These are phyloP conservation scores for Podabrus alpinus DNA, from an alignment of 2,888 invertebrate genomes.

Conservation along the genomic window DNA sequence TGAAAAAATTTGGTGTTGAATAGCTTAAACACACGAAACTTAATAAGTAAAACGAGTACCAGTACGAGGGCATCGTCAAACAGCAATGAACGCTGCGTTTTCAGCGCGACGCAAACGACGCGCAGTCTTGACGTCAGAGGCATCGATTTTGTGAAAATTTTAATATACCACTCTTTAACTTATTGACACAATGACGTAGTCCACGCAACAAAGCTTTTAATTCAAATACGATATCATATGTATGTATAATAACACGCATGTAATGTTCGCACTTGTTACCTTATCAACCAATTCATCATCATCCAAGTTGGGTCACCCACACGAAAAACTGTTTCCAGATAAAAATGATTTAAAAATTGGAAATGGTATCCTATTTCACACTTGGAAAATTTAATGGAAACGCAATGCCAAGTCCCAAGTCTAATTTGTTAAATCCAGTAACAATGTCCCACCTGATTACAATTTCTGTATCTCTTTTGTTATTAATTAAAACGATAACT, in stretches of 20 bases:
- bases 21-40: conserved; percentile 39
- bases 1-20: conserved; percentile 74
- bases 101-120: conserved; percentile 33
- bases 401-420: neutral
- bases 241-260: neutral
- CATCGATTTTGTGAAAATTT: conserved; percentile 40
- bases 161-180: conserved; percentile 15
- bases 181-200: conserved; percentile 18
- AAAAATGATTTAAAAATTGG: neutral
- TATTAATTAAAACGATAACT: neutral
- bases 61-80: conserved; percentile 51
- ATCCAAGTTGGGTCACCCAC: neutral
- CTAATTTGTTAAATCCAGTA: neutral
- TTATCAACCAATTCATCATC: neutral
- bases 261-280: neutral
- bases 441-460: neutral
- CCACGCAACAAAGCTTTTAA: conserved; percentile 7
- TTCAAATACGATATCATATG: neutral
- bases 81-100: conserved; percentile 31
- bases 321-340: neutral
- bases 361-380: neutral
- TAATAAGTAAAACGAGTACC: conserved; percentile 45
- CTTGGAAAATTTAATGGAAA: neutral
- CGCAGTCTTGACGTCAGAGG: conserved; percentile 40
- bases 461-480: neutral